phyloP scores from a whole-genome alignment of 2,113 vertebrate genomes.

The Hydrochoerus hydrochaeris region DNA sequence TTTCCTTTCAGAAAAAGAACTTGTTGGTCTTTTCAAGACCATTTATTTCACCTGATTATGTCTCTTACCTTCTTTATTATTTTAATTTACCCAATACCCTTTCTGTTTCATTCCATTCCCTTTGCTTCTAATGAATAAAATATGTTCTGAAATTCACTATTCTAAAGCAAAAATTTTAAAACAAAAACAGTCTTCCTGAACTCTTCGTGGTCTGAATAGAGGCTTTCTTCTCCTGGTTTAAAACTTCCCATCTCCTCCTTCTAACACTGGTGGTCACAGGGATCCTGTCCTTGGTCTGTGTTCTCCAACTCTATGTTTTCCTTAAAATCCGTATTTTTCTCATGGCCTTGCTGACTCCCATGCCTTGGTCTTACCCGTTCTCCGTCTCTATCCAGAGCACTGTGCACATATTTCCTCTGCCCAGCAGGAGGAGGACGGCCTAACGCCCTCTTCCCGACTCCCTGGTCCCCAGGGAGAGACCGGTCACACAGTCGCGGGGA shows the following conservation, averaged over 20 bases:
- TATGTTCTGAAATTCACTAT: background rate
- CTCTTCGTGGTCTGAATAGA: background rate
- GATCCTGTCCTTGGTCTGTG: background rate
- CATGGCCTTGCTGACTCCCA: background rate
- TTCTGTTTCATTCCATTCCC: background rate
- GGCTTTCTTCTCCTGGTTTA: background rate
- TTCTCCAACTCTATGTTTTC: background rate
- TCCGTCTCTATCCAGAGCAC: background rate
- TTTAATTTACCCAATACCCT: background rate
- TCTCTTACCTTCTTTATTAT: background rate
- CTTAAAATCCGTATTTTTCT: background rate
- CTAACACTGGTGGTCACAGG: background rate
- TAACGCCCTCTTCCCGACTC: fast-evolving
- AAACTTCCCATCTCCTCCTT: background rate
- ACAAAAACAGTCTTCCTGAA: background rate
- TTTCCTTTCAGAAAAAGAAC: background rate
- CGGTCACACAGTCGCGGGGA: too few relatives aligned
- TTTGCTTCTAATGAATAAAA: background rate
- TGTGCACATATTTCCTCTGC: background rate
- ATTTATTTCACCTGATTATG: background rate
- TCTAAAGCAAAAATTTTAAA: constrained; percentile 15
- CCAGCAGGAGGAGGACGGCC: background rate
- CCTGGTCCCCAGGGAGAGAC: background rate
- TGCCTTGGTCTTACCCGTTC: background rate
- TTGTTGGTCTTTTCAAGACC: background rate